phyloP scores from a whole-genome alignment of 2,888 invertebrate species.

The Pandemis cinnamomeana region DNA sequence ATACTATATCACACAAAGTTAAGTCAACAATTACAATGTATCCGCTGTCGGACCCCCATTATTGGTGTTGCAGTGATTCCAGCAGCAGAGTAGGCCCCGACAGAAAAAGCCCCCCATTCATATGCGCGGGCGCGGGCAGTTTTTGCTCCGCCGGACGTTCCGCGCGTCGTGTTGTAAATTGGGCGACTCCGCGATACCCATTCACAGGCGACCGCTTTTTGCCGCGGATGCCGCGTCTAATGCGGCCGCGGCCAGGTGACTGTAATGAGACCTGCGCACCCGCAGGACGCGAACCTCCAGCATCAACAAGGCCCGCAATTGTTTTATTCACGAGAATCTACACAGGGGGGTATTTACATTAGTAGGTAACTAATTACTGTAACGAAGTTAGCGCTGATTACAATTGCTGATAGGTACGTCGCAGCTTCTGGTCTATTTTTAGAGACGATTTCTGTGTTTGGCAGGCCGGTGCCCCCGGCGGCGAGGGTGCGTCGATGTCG shows the following conservation, averaged over 20 bases:
- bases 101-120: conserved; percentile 78
- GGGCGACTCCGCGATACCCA: conserved; percentile 66
- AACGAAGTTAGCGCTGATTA: conserved; percentile 30
- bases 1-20: no score
- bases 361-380: conserved; percentile 30
- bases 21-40: no score
- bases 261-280: conserved; percentile 64
- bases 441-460: background rate
- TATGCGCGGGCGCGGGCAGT: conserved; percentile 78
- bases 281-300: conserved; percentile 7
- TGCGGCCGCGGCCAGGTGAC: conserved; percentile 61
- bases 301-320: background rate
- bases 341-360: background rate
- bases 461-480: background rate
- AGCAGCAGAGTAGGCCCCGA: conserved; percentile 64
- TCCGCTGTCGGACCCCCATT: no score
- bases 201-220: conserved; percentile 83
- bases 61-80: conserved; percentile 25
- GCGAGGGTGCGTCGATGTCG: background rate
- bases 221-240: conserved; percentile 71
- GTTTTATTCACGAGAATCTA: background rate
- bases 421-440: background rate
- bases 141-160: conserved; percentile 80
- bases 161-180: conserved; percentile 82
- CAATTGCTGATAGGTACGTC: conserved; percentile 15